These are phyloP conservation scores for Hirtodrosophila alboralis DNA, from an alignment of 2,888 invertebrate genomes.

Conservation along the genomic window DNA sequence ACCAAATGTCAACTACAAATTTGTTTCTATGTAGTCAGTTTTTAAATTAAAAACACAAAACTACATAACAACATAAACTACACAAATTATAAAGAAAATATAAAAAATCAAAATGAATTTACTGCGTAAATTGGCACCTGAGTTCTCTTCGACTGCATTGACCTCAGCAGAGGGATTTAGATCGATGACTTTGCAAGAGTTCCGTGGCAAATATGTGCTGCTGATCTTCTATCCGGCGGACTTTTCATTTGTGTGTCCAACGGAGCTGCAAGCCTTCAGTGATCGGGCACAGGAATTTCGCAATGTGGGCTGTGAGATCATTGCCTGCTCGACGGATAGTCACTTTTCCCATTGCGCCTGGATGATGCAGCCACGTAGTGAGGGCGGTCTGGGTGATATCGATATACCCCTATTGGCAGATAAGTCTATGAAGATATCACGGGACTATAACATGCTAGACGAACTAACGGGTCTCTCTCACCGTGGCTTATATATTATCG, in stretches of 20 bases:
- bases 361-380: constrained; percentile 95
- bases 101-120: constrained; percentile 29
- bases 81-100: not conserved
- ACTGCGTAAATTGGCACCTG: constrained; percentile 51
- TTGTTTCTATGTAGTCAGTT: not conserved
- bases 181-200: constrained; percentile 87
- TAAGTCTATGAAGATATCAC: constrained; percentile 92
- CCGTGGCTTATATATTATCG: constrained; percentile 97
- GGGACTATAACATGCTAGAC: constrained; percentile 94
- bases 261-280: constrained; percentile 98
- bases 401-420: constrained; percentile 96
- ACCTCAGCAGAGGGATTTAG: constrained; percentile 9
- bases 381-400: constrained; percentile 96
- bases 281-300: constrained; percentile 93
- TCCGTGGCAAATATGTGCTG: constrained; percentile 92
- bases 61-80: too few relatives aligned
- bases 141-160: constrained; percentile 47
- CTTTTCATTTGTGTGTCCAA: constrained; percentile 94
- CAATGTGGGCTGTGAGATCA: constrained; percentile 92
- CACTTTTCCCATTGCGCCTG: constrained; percentile 98
- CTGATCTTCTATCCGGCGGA: constrained; percentile 96
- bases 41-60: too few relatives aligned
- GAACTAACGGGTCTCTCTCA: constrained; percentile 95
- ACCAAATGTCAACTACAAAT: not conserved
- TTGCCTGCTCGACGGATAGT: constrained; percentile 97